Evolutionary conservation across 2,888 invertebrate species (phyloP).

Genomic region (Sphaeridia pumilis): DNA sequence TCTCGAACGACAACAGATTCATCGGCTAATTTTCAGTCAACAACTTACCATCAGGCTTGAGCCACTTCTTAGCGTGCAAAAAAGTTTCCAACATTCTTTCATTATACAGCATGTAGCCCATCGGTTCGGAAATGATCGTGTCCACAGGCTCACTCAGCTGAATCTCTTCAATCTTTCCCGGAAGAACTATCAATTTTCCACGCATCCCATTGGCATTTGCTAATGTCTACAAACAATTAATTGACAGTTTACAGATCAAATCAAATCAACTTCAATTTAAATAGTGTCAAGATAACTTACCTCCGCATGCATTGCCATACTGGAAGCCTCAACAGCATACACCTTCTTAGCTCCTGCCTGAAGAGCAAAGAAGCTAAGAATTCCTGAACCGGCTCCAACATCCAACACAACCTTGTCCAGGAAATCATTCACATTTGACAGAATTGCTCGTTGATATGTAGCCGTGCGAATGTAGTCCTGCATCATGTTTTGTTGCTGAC

Average conservation of each 20-base stretch:
- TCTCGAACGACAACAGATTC: background rate
- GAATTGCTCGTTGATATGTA: slow-evolving; percentile 94
- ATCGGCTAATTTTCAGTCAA: background rate
- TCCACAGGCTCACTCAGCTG: slow-evolving; percentile 90
- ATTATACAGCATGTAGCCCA: slow-evolving; percentile 99
- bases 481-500: slow-evolving; percentile 99
- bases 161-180: slow-evolving; percentile 98
- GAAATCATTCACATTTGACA: slow-evolving; percentile 86
- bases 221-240: slow-evolving; percentile 57
- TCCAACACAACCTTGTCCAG: slow-evolving; percentile 72
- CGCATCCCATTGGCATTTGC: slow-evolving; percentile 80
- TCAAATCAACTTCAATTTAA: background rate
- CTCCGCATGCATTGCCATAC: slow-evolving; percentile 94
- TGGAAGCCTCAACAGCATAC: slow-evolving; percentile 98
- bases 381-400: slow-evolving; percentile 97
- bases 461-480: slow-evolving; percentile 98
- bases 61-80: slow-evolving; percentile 95
- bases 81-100: slow-evolving; percentile 97
- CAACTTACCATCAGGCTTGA: slow-evolving; percentile 56
- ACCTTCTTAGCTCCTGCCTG: slow-evolving; percentile 95
- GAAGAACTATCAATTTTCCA: slow-evolving; percentile 79
- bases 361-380: slow-evolving; percentile 93
- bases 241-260: too few relatives aligned
- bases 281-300: slow-evolving; percentile 39
- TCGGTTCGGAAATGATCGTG: slow-evolving; percentile 95